A percentile compares a stretch with the other conserved stretches of the same genome.
These are phyloP conservation scores for Julus scanicus DNA, from an alignment of 2,888 invertebrate species.

Conservation along the genomic window DNA sequence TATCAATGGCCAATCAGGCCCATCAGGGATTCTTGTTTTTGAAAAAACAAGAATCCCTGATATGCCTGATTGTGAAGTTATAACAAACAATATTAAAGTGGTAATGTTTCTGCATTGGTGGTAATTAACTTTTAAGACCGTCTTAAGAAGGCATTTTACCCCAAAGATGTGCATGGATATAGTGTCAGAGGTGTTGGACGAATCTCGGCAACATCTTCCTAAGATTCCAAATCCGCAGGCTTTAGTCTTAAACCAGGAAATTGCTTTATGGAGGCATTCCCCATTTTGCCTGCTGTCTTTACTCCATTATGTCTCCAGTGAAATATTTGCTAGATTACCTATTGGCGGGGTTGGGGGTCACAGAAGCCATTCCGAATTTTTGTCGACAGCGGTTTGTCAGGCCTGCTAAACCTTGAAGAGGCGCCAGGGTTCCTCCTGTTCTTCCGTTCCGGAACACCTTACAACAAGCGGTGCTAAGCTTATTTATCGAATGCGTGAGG, in stretches of 20 bases:
- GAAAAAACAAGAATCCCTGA: too few species aligned
- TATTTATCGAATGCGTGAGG: constrained; percentile 10
- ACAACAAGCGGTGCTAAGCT: background rate
- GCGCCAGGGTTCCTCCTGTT: background rate
- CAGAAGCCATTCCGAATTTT: background rate
- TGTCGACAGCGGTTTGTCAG: background rate
- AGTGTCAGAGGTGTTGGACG: background rate
- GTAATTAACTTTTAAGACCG: too few species aligned
- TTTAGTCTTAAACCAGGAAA: constrained; percentile 5
- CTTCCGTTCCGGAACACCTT: background rate
- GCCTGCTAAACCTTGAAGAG: background rate
- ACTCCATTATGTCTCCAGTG: background rate
- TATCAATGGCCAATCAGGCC: too few species aligned
- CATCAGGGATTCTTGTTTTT: too few species aligned
- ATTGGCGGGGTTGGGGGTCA: background rate
- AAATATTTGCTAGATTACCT: background rate
- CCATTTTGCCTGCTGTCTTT: background rate
- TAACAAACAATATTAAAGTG: too few species aligned
- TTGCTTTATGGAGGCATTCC: background rate
- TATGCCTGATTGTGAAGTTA: too few species aligned
- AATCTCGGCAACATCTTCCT: background rate
- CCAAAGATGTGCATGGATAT: background rate
- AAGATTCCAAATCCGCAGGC: background rate
- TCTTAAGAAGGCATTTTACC: too few species aligned
- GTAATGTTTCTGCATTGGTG: too few species aligned